These are phyloP conservation scores for Alaudala cheleensis DNA, from an alignment of 2,113 vertebrate genomes.

Conservation along the genomic window DNA sequence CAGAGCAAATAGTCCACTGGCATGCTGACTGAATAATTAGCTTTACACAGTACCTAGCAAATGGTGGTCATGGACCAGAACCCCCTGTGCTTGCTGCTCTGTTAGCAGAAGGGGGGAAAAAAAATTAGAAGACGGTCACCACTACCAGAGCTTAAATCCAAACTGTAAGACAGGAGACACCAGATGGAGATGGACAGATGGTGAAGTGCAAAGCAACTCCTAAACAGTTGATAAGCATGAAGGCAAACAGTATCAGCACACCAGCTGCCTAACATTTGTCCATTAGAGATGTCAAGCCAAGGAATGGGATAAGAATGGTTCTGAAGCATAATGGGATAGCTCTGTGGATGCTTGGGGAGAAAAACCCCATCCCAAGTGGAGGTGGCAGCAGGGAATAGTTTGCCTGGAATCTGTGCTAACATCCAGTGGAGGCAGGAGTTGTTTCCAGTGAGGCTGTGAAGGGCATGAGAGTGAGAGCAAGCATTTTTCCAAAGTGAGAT, in stretches of 20 bases:
- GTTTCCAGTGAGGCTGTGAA: not conserved
- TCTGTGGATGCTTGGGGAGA: not conserved
- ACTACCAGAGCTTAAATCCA: not conserved
- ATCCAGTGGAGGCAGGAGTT: not conserved
- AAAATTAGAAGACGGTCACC: not conserved
- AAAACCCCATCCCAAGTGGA: not conserved
- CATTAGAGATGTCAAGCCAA: constrained; percentile 15
- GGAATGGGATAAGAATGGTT: not conserved
- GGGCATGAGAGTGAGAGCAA: not conserved
- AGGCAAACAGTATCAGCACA: constrained; percentile 23
- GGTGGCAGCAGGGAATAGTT: not conserved
- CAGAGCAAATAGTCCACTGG: not conserved
- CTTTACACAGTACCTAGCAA: not conserved
- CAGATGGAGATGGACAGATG: constrained; percentile 64
- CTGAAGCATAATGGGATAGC: not conserved
- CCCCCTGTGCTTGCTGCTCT: not conserved
- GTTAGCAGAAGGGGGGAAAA: not conserved
- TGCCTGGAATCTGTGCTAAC: not conserved
- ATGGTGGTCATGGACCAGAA: not conserved
- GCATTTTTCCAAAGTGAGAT: not conserved
- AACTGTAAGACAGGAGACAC: not conserved
- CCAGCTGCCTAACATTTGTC: constrained; percentile 55
- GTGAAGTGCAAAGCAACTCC: constrained; percentile 38
- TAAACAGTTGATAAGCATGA: constrained; percentile 49
- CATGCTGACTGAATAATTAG: constrained; percentile 14